Conservation (phyloP, 92 coral and sea anemone genomes). For the Plumapathes pennacea region DNA sequence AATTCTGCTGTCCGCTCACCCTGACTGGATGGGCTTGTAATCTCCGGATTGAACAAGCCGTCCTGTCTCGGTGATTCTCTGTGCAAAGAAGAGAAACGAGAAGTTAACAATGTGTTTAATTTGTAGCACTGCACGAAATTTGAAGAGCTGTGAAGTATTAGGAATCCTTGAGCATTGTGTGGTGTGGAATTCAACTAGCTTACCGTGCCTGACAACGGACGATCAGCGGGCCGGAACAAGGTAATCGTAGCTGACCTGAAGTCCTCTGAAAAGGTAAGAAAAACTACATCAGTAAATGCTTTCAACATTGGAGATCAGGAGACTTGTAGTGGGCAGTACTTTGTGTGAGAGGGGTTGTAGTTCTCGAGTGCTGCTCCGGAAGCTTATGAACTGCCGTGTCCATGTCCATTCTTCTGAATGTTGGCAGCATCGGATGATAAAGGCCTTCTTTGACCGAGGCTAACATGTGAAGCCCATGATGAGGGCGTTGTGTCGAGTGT, state of each 20-base stretch:
- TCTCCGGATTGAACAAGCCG: conserved; percentile 65
- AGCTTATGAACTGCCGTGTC: conserved; percentile 90
- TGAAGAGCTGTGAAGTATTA: background rate
- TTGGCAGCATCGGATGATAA: conserved; percentile 90
- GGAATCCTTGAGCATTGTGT: background rate
- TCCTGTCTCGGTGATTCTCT: conserved; percentile 84
- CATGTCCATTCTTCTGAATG: conserved; percentile 95
- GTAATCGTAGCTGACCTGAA: conserved; percentile 83
- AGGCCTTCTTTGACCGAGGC: conserved; percentile 97
- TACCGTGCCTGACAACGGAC: conserved; percentile 88
- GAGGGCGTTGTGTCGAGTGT: conserved; percentile 28
- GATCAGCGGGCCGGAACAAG: conserved; percentile 82
- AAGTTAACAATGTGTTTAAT: too few relatives aligned
- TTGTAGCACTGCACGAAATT: too few relatives aligned
- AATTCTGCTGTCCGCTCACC: too few relatives aligned
- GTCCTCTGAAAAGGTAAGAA: conserved; percentile 68
- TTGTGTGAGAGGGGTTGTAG: conserved; percentile 73
- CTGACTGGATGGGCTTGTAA: conserved; percentile 76
- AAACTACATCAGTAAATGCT: background rate
- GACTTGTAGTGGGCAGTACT: conserved; percentile 46
- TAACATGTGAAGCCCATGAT: too few relatives aligned
- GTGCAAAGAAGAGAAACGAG: conserved; percentile 5
- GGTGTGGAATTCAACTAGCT: conserved; percentile 28
- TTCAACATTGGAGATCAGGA: background rate
- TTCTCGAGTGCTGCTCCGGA: conserved; percentile 92